Evolutionary conservation across 53 echinoderm and acorn worm genomes (phyloP), one percentile per base, ranked within the genome.

Genomic region (Patiria pectinifera): DNA sequence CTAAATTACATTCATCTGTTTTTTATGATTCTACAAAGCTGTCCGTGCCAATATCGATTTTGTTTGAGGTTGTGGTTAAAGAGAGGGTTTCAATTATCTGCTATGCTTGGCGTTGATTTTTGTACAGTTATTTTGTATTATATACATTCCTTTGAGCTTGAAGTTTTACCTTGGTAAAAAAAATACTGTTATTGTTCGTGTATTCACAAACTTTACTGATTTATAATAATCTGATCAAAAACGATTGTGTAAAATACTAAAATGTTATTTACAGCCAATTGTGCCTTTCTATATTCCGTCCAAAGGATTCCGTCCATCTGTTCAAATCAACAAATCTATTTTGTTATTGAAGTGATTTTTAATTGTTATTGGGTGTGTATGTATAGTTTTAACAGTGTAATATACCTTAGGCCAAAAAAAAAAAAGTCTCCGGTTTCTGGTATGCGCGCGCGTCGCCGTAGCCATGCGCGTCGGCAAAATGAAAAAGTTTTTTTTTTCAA

Each of bases 321-420:
- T 12, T 44, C 63, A 46, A 46, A 26, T 19, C 74, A 18, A 14
- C 63, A 84, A 86, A 86, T 48, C 45, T 53, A 72, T 47, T 86
- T 86, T 82, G 21, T 48, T 71, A 86, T 48, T 48, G 24, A 46
- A 45, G 4, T 14, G 47, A 78, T 78, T 78, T 78, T 78, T 74
- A 23, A 78, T 78, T 46, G 79, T 15, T 53, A 71, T 63, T 71
- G 48, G 74, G 71, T 74, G 46, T 74, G 74, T 86, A 86, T 85
- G 59, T 85, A 84, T 45, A 45, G 16, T 79, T 79, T 35, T 77
- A 16, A 84, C 45, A 45, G 45, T 69, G 66, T 18, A 63, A 45
- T 21, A 35, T 0, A 35, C 35, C 35, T 35, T 35, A 35, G n/a
- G n/a, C n/a, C n/a, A n/a, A n/a, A n/a, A n/a, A n/a, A n/a, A n/a